Conservation (phyloP, 2,797 vertebrate genomes). For the Rhinoraja longicauda region DNA sequence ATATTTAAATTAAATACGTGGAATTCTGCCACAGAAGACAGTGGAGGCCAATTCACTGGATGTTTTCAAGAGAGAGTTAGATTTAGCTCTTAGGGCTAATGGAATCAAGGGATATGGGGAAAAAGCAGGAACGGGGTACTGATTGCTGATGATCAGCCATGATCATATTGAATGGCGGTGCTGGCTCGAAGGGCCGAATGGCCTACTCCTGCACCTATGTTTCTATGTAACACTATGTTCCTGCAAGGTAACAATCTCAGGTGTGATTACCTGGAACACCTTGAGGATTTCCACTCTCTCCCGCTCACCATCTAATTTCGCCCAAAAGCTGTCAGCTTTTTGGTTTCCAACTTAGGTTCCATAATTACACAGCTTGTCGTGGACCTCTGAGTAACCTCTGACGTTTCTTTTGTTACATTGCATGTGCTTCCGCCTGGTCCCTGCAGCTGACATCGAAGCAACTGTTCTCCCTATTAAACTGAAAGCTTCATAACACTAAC, state of each 20-base stretch:
- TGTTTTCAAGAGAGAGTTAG: no score
- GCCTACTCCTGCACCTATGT: no score
- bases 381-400: neutral
- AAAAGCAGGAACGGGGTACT: no score
- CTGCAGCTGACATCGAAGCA: neutral
- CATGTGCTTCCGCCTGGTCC: no score
- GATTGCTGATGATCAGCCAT: no score
- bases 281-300: neutral
- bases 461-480: neutral
- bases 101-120: no score
- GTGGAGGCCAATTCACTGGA: no score
- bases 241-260: neutral
- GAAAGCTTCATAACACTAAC: neutral
- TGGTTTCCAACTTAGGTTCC: neutral
- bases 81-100: no score
- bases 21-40: no score
- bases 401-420: neutral
- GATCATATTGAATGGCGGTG: no score
- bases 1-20: neutral
- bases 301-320: neutral
- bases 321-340: neutral
- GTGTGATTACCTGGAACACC: neutral
- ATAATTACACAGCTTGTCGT: neutral
- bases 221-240: no score
- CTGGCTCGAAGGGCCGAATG: no score